Evolutionary conservation across 2,888 invertebrate species (phyloP).

Genomic region (Aquatica leii): DNA sequence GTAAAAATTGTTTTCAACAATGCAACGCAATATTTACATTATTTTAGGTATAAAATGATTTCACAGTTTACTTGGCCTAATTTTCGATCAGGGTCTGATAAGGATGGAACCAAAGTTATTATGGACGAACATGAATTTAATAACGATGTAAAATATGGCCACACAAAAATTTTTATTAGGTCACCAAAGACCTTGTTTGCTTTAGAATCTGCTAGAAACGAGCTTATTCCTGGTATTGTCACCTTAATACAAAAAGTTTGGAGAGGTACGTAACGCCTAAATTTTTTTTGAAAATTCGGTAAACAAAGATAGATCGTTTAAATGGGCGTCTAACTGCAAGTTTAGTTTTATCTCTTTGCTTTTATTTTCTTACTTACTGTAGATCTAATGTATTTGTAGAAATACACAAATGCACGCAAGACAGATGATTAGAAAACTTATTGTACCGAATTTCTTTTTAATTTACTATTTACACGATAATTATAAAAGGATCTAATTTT

Average conservation of each 20-base stretch:
- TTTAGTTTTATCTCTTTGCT: too few relatives aligned
- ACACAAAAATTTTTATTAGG: slow-evolving; percentile 95
- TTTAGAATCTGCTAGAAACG: slow-evolving; percentile 86
- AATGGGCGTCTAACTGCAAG: too few relatives aligned
- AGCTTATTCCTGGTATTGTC: slow-evolving; percentile 90
- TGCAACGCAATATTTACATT: background rate
- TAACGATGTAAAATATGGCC: slow-evolving; percentile 91
- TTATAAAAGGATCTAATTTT: too few relatives aligned
- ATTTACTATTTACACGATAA: too few relatives aligned
- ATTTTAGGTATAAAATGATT: slow-evolving; percentile 91
- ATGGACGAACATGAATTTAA: slow-evolving; percentile 80
- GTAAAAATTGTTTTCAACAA: slow-evolving; percentile 57
- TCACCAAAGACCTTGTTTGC: slow-evolving; percentile 91
- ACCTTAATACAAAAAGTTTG: slow-evolving; percentile 95
- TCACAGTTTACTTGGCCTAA: slow-evolving; percentile 97
- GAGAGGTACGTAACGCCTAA: slow-evolving; percentile 65
- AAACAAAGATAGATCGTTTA: too few relatives aligned
- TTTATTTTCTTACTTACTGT: too few relatives aligned
- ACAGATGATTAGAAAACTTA: too few relatives aligned
- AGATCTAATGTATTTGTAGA: too few relatives aligned
- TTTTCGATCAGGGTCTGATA: slow-evolving; percentile 78
- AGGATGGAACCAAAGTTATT: slow-evolving; percentile 86
- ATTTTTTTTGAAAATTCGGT: background rate
- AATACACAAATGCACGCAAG: too few relatives aligned
- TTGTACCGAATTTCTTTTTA: too few relatives aligned